Percentiles rank a stretch among this genome's conserved stretches.
Evolutionary conservation across 2,888 invertebrate species (phyloP).

Genomic region (Kryphioiulus occultus): DNA sequence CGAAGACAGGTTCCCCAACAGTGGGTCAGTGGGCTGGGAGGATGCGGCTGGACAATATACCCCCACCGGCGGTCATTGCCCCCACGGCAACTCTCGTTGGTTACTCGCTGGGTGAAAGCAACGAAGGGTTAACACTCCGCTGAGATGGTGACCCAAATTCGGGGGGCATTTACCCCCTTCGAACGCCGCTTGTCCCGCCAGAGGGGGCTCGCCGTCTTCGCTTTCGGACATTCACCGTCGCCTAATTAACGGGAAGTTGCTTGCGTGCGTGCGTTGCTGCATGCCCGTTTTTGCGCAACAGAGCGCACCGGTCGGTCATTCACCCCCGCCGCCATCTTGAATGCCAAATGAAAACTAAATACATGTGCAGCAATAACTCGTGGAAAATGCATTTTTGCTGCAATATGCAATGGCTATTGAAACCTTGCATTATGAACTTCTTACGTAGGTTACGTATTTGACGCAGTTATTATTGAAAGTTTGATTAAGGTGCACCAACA

Average conservation of each 20-base stretch:
- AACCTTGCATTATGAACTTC: too few relatives aligned
- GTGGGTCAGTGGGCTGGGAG: slow-evolving; percentile 44
- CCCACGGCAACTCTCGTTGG: background rate
- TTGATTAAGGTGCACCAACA: too few relatives aligned
- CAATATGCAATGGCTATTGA: too few relatives aligned
- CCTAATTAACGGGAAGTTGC: slow-evolving; percentile 9
- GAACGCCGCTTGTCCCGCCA: background rate
- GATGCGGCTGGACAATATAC: slow-evolving; percentile 28
- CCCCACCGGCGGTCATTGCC: slow-evolving; percentile 33
- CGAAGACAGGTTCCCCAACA: background rate
- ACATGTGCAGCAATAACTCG: too few relatives aligned
- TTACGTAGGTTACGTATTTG: too few relatives aligned
- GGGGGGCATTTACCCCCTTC: background rate
- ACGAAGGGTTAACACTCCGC: slow-evolving; percentile 37
- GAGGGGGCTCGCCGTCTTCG: slow-evolving; percentile 12
- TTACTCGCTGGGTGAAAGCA: slow-evolving; percentile 2
- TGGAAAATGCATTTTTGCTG: too few relatives aligned
- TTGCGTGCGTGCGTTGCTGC: background rate
- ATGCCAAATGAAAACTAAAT: too few relatives aligned
- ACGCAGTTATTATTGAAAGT: too few relatives aligned
- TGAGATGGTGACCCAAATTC: slow-evolving; percentile 33
- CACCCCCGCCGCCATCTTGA: background rate
- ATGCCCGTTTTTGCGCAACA: background rate
- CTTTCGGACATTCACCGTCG: slow-evolving; percentile 39
- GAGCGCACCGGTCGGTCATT: slow-evolving; percentile 12